Base-by-base conservation (phyloP, 2,797 vertebrate species). In the Gallinago stenura region DNA sequence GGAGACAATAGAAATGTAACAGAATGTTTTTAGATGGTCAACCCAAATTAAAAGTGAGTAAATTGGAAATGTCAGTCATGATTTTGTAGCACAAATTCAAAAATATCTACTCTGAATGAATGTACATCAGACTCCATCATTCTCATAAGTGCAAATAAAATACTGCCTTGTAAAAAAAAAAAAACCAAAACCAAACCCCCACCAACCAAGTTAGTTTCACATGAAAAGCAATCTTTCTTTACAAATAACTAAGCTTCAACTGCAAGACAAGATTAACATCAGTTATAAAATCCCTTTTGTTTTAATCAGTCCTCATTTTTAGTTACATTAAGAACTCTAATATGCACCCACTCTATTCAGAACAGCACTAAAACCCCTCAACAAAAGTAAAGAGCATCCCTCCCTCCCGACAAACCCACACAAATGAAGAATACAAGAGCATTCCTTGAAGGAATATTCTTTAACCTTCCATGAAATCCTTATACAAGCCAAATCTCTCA, bases 311-410 rank as follows among this genome's bases (percentile, higher is more conserved):
- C 24, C 46, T 61, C 4, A 19, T 39, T 88, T 79, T 54, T 43
- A 62, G 54, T 83, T 80, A 61, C 26, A 64, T n/a, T 31, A 87
- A 65, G 6, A 85, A 71, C n/a, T 37, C 60, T 7, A 78, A 19
- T 4, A 3, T 33, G 7, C 22, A 54, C 17, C 4, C 5, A 12
- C 15, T 46, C 21, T 0, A 0, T 30, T 64, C n/a, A 72, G 83
- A 93, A 45, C 13, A 64, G 69, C 90, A 81, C 14, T 12, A 62
- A 76, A 71, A 43, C 10, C 2, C 15, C 31, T 31, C 35, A 68
- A 72, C 15, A 60, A 70, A 54, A 82, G 48, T 8, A 20, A 51
- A 35, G 19, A 72, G 19, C 26, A 35, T 1, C 2, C 25, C 33
- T 68, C 48, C 14, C 56, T 73, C 51, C 43, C 3, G 1, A 22